Percentiles rank a stretch among this genome's conserved stretches.
These are phyloP conservation scores for Tragopan temminckii DNA, from an alignment of 2,797 vertebrate species.

Conservation along the genomic window DNA sequence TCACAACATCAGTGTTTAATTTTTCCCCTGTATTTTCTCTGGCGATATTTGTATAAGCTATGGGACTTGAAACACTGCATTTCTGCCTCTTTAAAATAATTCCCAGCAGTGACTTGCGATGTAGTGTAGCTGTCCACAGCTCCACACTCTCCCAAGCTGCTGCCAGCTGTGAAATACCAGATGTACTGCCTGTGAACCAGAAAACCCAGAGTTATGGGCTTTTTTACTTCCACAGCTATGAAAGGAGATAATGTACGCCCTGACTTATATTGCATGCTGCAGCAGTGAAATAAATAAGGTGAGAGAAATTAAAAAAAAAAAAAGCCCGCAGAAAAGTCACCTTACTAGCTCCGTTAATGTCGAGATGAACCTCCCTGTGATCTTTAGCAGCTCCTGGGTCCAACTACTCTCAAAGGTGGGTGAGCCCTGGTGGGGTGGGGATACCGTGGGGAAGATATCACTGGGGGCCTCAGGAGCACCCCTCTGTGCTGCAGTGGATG, in stretches of 20 bases:
- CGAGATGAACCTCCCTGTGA: neutral
- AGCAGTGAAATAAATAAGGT: neutral
- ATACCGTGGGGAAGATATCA: fast-evolving
- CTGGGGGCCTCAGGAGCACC: fast-evolving
- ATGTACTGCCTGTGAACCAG: neutral
- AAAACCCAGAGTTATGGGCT: neutral
- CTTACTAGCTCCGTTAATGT: neutral
- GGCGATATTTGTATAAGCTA: neutral
- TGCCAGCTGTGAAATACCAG: neutral
- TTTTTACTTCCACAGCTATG: neutral
- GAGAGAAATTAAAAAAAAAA: neutral
- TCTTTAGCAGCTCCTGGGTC: neutral
- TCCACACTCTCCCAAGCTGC: neutral
- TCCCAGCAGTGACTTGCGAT: neutral
- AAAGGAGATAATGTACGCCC: neutral
- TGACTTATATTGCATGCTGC: neutral
- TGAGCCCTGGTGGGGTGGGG: neutral
- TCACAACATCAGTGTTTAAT: neutral
- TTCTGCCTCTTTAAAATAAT: neutral
- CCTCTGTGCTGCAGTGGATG: fast-evolving
- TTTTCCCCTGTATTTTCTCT: neutral
- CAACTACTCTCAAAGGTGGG: neutral
- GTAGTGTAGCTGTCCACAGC: neutral
- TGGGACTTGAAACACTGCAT: neutral
- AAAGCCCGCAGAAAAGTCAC: neutral